These are phyloP conservation scores for Hyposoter dolosus DNA, from an alignment of 2,888 invertebrate species.

Conservation along the genomic window DNA sequence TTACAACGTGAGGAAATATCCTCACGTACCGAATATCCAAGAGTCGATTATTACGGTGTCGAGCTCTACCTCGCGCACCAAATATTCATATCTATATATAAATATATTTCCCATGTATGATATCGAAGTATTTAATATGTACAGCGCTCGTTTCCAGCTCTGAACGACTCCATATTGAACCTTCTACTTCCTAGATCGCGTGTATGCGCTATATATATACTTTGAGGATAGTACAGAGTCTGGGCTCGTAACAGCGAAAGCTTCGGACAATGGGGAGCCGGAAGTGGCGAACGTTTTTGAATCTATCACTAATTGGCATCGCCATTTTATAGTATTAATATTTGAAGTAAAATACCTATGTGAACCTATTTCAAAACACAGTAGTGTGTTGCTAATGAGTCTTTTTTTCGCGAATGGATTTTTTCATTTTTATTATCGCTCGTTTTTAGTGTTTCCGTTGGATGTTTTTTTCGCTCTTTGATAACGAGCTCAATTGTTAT, in stretches of 20 bases:
- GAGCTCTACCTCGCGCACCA: slow-evolving; percentile 10
- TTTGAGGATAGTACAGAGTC: slow-evolving; percentile 29
- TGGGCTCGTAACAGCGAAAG: slow-evolving; percentile 25
- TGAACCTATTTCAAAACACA: no score
- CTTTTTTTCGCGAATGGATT: not conserved
- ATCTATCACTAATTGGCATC: not conserved
- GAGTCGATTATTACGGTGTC: slow-evolving; percentile 56
- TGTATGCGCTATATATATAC: slow-evolving; percentile 18
- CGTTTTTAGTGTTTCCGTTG: not conserved
- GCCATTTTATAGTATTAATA: not conserved
- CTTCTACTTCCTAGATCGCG: not conserved
- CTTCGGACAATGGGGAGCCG: slow-evolving; percentile 56
- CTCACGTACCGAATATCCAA: slow-evolving; percentile 66
- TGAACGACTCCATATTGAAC: slow-evolving; percentile 21
- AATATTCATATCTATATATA: slow-evolving; percentile 2
- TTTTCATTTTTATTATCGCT: not conserved
- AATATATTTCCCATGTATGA: slow-evolving; percentile 13
- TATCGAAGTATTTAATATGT: slow-evolving; percentile 15
- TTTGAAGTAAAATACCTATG: not conserved
- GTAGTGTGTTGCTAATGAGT: no score
- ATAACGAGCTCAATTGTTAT: not conserved
- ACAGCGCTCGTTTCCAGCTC: slow-evolving; percentile 13
- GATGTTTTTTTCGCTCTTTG: not conserved
- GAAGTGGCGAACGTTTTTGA: slow-evolving; percentile 55
- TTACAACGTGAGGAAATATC: slow-evolving; percentile 58